phyloP scores from a whole-genome alignment of 2,888 invertebrate genomes.

The Hecatera dysodea region DNA sequence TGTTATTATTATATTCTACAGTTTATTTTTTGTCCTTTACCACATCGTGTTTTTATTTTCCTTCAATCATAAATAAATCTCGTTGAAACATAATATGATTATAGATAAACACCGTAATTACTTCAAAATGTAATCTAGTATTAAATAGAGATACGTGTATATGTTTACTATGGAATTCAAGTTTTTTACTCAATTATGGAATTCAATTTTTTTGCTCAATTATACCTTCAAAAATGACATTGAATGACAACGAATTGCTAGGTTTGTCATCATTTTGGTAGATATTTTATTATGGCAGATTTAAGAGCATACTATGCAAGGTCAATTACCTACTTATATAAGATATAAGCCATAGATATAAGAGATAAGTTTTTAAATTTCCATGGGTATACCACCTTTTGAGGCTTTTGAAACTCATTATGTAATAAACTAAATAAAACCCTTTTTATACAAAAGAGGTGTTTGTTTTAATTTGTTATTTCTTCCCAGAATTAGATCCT shows the following conservation, averaged over 20 bases:
- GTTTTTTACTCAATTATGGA: slow-evolving; percentile 6
- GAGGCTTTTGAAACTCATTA: no score
- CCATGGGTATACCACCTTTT: no score
- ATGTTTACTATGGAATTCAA: neutral
- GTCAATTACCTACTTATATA: neutral
- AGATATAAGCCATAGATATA: neutral
- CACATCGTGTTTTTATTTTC: slow-evolving; percentile 6
- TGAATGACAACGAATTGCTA: slow-evolving; percentile 17
- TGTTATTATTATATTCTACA: neutral
- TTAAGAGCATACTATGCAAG: neutral
- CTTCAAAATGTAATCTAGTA: slow-evolving; percentile 11
- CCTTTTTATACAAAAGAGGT: no score
- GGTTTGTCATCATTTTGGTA: neutral
- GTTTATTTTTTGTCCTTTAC: neutral
- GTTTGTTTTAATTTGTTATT: no score
- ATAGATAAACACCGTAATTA: slow-evolving; percentile 26
- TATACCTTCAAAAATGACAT: slow-evolving; percentile 18
- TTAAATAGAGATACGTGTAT: neutral
- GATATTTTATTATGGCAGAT: neutral
- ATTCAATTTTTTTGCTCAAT: slow-evolving; percentile 14
- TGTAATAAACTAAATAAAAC: no score
- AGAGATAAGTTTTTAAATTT: no score
- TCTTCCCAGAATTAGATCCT: no score
- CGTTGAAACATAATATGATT: slow-evolving; percentile 2
- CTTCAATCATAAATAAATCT: slow-evolving; percentile 25